A percentile compares a stretch with the other conserved stretches of the same genome.
Conservation (phyloP, 2,797 vertebrate genomes). For the Tachyglossus aculeatus region DNA sequence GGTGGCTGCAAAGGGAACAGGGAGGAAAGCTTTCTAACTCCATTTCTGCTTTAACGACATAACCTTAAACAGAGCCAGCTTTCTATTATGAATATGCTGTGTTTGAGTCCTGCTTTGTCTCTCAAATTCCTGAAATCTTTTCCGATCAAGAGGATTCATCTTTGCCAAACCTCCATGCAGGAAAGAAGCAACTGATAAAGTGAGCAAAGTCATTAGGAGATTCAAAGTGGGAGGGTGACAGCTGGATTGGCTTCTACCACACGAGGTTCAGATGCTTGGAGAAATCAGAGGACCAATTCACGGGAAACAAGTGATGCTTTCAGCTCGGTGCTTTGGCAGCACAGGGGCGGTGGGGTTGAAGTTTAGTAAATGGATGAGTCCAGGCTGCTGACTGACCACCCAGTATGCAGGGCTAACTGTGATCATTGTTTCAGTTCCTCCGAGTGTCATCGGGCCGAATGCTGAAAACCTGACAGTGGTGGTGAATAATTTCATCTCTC, state of each 20-base stretch:
- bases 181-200: background rate
- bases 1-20: too few relatives aligned
- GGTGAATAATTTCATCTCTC: conserved; percentile 90
- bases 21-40: too few relatives aligned
- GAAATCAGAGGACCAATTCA: background rate
- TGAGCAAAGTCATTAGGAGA: background rate
- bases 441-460: conserved; percentile 81
- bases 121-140: background rate
- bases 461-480: conserved; percentile 90
- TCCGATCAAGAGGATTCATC: background rate
- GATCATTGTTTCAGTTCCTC: conserved; percentile 83
- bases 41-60: background rate
- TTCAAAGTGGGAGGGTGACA: background rate
- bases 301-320: background rate
- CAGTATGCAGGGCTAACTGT: background rate
- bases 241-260: background rate
- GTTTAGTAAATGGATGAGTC: conserved; percentile 4
- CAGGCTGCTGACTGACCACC: conserved; percentile 2
- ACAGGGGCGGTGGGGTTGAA: background rate
- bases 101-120: background rate
- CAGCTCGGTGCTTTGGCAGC: conserved; percentile 6
- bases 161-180: background rate
- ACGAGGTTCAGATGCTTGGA: background rate
- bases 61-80: background rate
- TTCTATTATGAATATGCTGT: background rate